Percentiles rank a stretch among this genome's conserved stretches.
Conservation (phyloP, 2,113 vertebrate genomes). For the Anser cygnoides region DNA sequence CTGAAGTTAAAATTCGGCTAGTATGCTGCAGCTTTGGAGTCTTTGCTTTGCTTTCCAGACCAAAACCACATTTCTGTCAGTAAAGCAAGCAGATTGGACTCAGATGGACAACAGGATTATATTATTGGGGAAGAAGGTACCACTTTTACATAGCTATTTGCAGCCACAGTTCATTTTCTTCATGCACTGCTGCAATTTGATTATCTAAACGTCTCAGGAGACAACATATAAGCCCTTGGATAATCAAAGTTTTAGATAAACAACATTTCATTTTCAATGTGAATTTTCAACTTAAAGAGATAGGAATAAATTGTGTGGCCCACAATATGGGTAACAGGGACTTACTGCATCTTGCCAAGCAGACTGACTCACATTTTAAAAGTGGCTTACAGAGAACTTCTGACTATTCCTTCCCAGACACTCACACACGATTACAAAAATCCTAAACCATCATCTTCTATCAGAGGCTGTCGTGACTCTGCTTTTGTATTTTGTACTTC, state of each 20-base stretch:
- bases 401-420: neutral
- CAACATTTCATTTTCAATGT: neutral
- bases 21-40: neutral
- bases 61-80: neutral
- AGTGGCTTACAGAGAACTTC: neutral
- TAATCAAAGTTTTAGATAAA: neutral
- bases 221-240: neutral
- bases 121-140: neutral
- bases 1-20: neutral
- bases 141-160: neutral
- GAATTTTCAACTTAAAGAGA: neutral
- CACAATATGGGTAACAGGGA: neutral
- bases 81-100: neutral
- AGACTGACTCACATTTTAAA: neutral
- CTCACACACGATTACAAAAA: neutral
- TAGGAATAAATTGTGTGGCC: neutral
- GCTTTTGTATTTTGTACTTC: neutral
- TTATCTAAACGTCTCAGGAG: neutral
- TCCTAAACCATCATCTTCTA: neutral
- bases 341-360: neutral
- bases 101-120: neutral
- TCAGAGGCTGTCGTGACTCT: neutral
- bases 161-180: neutral
- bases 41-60: neutral
- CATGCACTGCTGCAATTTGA: neutral